Evolutionary conservation across 1,140 invertebrate species (phyloP), one percentile per base, ranked within the genome.

Genomic region (Drosophila pruinosa): DNA sequence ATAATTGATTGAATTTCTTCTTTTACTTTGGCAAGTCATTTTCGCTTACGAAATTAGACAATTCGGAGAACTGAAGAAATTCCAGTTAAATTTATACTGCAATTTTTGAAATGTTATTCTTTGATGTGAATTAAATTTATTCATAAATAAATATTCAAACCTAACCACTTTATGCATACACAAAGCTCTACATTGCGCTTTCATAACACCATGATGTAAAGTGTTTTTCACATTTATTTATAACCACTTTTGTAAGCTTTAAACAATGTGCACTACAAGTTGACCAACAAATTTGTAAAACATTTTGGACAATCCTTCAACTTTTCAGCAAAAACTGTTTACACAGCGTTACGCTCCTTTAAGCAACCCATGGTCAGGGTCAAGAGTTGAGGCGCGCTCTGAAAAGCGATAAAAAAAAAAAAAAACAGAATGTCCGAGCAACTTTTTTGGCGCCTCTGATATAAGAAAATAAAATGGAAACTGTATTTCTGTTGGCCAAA

Each of bases 361-460:
- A 12, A 38, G 26, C 65, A 78, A 15, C 45, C 53, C 70, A 78
- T 63, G 65, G 65, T 52, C 65, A 69, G 38, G 79, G 79, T 83
- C 79, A 82, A 83, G 74, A 67, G 79, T 21, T 38, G n/a, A 38
- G 21, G 36, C 38, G 36, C 65, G 26, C 52, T 64, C 72, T 10
- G 17, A 47, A 54, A 47, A 5, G 14, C 28, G 47, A 31, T 41
- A 53, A 45, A 43, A 64, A 45, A 19, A 36, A 31, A 28, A 53
- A 45, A 43, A 64, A 45, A 19, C n/a, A 10, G 47, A 50, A 48
- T 36, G 41, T 47, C 43, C 54, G 17, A 48, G 38, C 65, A 82
- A 72, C 81, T 79, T 79, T 81, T 63, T 39, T 74, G 78, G 69
- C 78, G 78, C 78, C 78, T 77, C 73, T 48, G 12, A 14, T 17